phyloP scores from a whole-genome alignment of 1,140 invertebrate genomes.

The Orchestia grillus region DNA sequence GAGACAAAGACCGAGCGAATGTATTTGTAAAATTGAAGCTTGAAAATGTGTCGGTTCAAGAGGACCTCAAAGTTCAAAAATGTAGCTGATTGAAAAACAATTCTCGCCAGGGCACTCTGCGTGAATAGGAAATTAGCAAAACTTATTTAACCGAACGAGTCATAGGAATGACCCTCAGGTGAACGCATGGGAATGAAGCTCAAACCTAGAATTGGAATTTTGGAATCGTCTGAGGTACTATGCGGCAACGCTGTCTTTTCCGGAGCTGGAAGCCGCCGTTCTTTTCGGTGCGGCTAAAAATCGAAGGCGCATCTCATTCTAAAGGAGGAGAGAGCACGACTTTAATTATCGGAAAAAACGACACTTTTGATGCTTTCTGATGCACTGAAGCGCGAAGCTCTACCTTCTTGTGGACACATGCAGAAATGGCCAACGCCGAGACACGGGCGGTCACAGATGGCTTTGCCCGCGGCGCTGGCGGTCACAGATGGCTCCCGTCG shows the following conservation, averaged over 20 bases:
- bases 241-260: neutral
- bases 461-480: neutral
- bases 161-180: neutral
- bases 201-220: neutral
- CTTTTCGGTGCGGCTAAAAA: neutral
- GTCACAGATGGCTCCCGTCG: neutral
- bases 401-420: neutral
- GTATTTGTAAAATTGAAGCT: neutral
- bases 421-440: neutral
- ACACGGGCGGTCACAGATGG: neutral
- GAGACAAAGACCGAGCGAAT: neutral
- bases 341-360: constrained; percentile 10
- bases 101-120: too few relatives aligned
- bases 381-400: neutral
- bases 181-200: neutral
- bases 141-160: neutral
- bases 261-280: neutral
- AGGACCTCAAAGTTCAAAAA: too few relatives aligned
- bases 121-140: too few relatives aligned
- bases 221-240: neutral
- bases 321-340: neutral
- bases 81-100: neutral
- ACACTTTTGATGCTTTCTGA: constrained; percentile 8
- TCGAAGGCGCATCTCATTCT: neutral
- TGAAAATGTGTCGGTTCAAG: neutral